These are phyloP conservation scores for Hestina assimilis DNA, from an alignment of 1,140 invertebrate genomes.

Conservation along the genomic window DNA sequence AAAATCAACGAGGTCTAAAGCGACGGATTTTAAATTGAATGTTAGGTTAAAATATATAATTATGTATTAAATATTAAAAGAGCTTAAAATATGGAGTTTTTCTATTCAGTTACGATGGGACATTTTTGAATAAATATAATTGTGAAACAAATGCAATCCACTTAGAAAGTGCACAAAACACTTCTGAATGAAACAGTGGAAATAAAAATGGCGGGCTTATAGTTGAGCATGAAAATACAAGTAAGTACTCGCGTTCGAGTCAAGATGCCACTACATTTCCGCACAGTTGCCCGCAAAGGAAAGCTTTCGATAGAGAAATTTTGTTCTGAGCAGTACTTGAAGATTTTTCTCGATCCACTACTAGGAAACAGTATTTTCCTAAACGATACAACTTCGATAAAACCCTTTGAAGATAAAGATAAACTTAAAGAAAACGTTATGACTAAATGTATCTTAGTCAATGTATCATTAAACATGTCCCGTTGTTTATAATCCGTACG, in stretches of 20 bases:
- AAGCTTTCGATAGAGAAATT: conserved; percentile 62
- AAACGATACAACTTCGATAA: conserved; percentile 12
- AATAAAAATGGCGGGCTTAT: conserved; percentile 60
- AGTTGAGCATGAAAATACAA: conserved; percentile 64
- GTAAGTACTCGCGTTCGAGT: conserved; percentile 56
- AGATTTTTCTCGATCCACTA: conserved; percentile 36
- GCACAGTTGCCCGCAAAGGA: conserved; percentile 63
- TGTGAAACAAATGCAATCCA: conserved; percentile 49
- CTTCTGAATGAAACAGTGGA: conserved; percentile 57
- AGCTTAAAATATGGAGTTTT: conserved; percentile 29
- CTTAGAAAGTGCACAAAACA: conserved; percentile 50
- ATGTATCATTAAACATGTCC: conserved; percentile 33
- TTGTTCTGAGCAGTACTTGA: conserved; percentile 49
- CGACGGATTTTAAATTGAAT: conserved; percentile 14
- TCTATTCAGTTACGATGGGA: conserved; percentile 40
- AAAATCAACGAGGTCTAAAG: conserved; percentile 17
- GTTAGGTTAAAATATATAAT: conserved; percentile 13
- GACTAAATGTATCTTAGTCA: conserved; percentile 5
- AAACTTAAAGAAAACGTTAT: conserved; percentile 11
- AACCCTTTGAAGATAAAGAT: conserved; percentile 4
- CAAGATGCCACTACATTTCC: conserved; percentile 65
- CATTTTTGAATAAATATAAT: conserved; percentile 38
- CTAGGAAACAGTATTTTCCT: conserved; percentile 29
- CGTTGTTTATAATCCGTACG: conserved; percentile 47
- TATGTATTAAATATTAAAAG: conserved; percentile 31